Conservation (phyloP, 2,113 vertebrate species). For the Sarotherodon lohbergeri region DNA sequence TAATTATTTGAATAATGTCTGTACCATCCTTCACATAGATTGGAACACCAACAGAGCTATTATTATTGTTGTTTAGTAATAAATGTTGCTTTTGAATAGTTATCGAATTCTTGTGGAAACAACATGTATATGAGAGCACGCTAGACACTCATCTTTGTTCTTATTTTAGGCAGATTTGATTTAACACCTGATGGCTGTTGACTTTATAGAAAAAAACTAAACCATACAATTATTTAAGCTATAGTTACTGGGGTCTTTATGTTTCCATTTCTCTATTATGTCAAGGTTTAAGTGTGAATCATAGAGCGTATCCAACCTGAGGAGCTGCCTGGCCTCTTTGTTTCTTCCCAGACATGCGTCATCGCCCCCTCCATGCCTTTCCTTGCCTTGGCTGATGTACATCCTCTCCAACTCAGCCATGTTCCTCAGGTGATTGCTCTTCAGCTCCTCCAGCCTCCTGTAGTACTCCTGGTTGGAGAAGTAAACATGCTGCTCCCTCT, state of each 20-base stretch:
- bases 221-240: not conserved
- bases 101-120: fast-evolving
- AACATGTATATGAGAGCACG: not conserved
- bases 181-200: not conserved
- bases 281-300: not conserved
- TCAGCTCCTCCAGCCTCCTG: conserved; percentile 81
- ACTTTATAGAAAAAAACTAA: not conserved
- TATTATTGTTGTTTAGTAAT: not conserved
- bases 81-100: not conserved
- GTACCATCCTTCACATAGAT: not conserved
- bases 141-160: not conserved
- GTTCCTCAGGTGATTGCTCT: conserved; percentile 77
- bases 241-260: not conserved
- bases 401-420: conserved; percentile 84
- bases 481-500: conserved; percentile 54
- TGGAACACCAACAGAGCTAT: not conserved
- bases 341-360: not conserved
- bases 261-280: not conserved
- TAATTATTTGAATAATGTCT: not conserved
- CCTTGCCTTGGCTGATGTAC: conserved; percentile 70
- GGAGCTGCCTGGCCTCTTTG: not conserved
- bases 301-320: conserved; percentile 14
- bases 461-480: conserved; percentile 86
- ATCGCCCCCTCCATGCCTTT: conserved; percentile 38
- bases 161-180: not conserved